Evolutionary conservation across 2,888 invertebrate genomes (phyloP).

Genomic region (Rhagophthalmus giganteus): DNA sequence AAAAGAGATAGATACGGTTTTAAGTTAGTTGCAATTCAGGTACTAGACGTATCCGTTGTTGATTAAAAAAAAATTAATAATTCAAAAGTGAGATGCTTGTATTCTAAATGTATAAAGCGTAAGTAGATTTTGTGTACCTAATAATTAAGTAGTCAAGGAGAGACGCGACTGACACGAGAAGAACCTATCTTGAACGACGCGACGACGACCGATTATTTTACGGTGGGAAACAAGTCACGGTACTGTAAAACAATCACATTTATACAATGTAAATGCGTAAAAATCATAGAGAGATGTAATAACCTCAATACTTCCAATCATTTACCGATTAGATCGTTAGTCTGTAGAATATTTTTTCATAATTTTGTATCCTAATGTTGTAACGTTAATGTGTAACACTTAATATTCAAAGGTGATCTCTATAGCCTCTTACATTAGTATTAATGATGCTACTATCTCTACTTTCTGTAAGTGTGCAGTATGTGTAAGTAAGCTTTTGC

Average conservation of each 20-base stretch:
- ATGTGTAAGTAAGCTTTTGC: too few relatives aligned
- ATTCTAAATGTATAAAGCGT: slow-evolving; percentile 28
- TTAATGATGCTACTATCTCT: too few relatives aligned
- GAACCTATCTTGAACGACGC: too few relatives aligned
- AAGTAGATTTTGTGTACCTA: slow-evolving; percentile 6
- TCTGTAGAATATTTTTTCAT: slow-evolving; percentile 31
- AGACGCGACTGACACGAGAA: slow-evolving; percentile 27
- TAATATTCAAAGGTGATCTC: slow-evolving; percentile 24
- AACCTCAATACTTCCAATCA: slow-evolving; percentile 27
- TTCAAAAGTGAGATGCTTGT: slow-evolving; percentile 30
- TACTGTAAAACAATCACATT: slow-evolving; percentile 31
- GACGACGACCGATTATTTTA: too few relatives aligned
- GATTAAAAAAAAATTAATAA: too few relatives aligned
- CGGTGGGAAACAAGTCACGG: slow-evolving; percentile 18
- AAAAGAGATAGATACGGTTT: not conserved
- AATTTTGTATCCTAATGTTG: slow-evolving; percentile 27
- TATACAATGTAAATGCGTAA: slow-evolving; percentile 21
- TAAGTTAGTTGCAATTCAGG: too few relatives aligned
- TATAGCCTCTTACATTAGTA: slow-evolving; percentile 21
- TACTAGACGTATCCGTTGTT: too few relatives aligned
- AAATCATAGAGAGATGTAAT: slow-evolving; percentile 7
- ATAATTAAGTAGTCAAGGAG: slow-evolving; percentile 21
- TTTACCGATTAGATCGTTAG: slow-evolving; percentile 24
- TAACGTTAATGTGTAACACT: slow-evolving; percentile 13
- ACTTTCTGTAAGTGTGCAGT: too few relatives aligned